Evolutionary conservation across 2,797 vertebrate genomes (phyloP).

Genomic region (Pangasius macronema): DNA sequence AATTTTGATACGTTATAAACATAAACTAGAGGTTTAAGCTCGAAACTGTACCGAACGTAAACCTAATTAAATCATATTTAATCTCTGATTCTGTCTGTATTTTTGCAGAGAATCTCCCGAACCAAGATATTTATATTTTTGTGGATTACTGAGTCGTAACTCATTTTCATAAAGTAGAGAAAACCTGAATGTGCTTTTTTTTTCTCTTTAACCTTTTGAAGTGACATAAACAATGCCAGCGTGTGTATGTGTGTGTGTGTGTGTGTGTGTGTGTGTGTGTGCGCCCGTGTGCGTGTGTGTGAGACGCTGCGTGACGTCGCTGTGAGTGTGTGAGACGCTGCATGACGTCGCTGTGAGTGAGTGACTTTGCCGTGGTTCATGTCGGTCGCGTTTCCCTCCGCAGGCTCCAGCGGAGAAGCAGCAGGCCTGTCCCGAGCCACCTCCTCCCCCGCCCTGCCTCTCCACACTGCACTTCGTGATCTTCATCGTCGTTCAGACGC

Average conservation of each 20-base stretch:
- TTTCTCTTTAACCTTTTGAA: neutral
- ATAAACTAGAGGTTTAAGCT: neutral
- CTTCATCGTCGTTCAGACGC: conserved; percentile 85
- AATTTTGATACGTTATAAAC: neutral
- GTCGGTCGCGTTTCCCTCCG: conserved; percentile 44
- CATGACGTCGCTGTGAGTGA: neutral
- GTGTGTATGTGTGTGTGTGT: neutral
- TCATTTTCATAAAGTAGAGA: too few species aligned
- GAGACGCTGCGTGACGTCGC: too few species aligned
- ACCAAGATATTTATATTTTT: neutral
- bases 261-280: too few species aligned
- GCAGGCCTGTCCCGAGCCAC: conserved; percentile 88
- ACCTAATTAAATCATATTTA: neutral
- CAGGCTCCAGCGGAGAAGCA: conserved; percentile 83
- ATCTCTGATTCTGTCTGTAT: neutral
- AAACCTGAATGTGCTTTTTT: too few species aligned
- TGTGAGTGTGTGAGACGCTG: neutral
- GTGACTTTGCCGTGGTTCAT: neutral
- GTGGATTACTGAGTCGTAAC: neutral
- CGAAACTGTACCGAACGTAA: neutral
- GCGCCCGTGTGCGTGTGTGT: neutral
- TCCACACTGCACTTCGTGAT: conserved; percentile 88
- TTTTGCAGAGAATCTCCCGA: neutral
- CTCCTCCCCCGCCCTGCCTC: conserved; percentile 86
- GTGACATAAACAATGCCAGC: neutral